A percentile compares a stretch with the other conserved stretches of the same genome.
These are phyloP conservation scores for Neolamprologus variostigma DNA, from an alignment of 2,113 vertebrate species.

Conservation along the genomic window DNA sequence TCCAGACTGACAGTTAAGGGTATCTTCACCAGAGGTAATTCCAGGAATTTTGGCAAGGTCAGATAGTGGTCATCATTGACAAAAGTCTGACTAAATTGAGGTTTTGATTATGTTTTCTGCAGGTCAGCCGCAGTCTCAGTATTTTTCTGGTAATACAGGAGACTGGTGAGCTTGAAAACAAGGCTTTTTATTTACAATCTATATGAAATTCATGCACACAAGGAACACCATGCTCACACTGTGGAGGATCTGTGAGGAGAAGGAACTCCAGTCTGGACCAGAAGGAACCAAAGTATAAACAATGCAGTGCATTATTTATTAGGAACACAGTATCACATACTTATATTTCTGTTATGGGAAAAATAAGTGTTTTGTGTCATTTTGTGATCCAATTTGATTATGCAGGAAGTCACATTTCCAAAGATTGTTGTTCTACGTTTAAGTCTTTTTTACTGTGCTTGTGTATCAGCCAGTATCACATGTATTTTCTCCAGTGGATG, in stretches of 20 bases:
- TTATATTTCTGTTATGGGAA: not conserved
- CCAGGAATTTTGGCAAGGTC: not conserved
- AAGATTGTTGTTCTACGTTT: not conserved
- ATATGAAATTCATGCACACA: not conserved
- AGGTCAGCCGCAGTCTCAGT: not conserved
- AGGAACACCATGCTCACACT: not conserved
- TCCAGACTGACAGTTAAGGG: not conserved
- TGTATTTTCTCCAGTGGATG: not conserved
- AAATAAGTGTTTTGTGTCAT: not conserved
- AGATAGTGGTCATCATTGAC: not conserved
- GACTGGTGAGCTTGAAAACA: not conserved
- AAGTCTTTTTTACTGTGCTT: not conserved
- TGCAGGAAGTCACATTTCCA: not conserved
- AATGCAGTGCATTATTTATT: not conserved
- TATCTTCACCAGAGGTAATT: not conserved
- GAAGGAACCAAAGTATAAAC: not conserved
- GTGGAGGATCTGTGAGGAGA: not conserved
- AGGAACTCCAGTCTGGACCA: not conserved
- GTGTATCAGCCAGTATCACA: not conserved
- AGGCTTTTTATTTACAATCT: not conserved
- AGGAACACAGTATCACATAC: not conserved
- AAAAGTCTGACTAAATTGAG: not conserved
- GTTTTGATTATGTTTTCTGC: not conserved
- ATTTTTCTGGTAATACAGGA: not conserved
- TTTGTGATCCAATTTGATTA: not conserved